phyloP scores from a whole-genome alignment of 2,113 vertebrate species.

The Otus sunia region DNA sequence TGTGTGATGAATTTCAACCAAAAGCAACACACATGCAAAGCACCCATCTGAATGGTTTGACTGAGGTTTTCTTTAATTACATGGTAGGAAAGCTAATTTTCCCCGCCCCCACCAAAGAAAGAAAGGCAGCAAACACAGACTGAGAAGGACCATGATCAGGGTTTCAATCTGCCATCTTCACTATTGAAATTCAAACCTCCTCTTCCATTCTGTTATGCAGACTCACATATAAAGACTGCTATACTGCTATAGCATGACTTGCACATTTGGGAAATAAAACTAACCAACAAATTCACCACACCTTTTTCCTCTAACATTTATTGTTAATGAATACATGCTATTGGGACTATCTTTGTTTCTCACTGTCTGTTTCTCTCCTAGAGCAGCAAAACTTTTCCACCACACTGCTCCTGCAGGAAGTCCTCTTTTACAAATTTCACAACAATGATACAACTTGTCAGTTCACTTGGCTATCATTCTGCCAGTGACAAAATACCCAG shows the following conservation, averaged over 20 bases:
- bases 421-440: neutral
- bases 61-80: neutral
- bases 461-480: neutral
- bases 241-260: neutral
- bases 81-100: neutral
- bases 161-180: neutral
- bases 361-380: neutral
- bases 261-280: neutral
- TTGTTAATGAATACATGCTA: neutral
- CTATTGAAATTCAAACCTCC: neutral
- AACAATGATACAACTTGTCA: neutral
- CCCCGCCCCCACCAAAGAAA: rapidly evolving
- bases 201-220: neutral
- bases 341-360: neutral
- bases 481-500: neutral
- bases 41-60: neutral
- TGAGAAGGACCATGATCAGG: neutral
- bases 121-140: neutral
- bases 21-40: neutral
- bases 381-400: neutral
- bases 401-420: neutral
- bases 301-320: neutral
- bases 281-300: neutral
- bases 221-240: neutral
- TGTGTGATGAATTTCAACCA: neutral